These are phyloP conservation scores for Bufo gargarizans DNA, from an alignment of 2,113 vertebrate species.

Conservation along the genomic window DNA sequence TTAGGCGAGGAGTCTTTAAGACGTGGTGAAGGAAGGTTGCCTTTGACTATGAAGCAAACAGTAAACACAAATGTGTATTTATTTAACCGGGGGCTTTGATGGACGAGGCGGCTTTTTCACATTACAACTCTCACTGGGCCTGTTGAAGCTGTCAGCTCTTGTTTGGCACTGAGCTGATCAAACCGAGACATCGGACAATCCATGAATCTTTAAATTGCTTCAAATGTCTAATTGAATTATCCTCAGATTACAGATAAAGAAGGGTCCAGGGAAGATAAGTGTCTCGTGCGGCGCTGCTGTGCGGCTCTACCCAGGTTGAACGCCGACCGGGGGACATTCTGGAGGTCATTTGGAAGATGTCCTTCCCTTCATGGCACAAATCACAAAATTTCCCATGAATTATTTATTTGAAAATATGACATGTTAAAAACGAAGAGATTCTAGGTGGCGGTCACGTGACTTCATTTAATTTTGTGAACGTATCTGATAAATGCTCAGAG, in stretches of 20 bases:
- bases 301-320: neutral
- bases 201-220: constrained; percentile 87
- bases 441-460: neutral
- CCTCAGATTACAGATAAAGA: constrained; percentile 76
- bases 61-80: constrained; percentile 42
- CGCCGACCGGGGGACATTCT: neutral
- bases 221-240: constrained; percentile 81
- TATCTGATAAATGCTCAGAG: constrained; percentile 22
- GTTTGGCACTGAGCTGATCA: constrained; percentile 77
- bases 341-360: constrained; percentile 17
- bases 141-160: constrained; percentile 80
- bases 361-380: neutral
- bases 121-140: constrained; percentile 63
- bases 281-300: constrained; percentile 17
- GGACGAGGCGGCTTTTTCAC: constrained; percentile 60
- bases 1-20: neutral
- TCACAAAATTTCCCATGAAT: neutral
- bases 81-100: constrained; percentile 62
- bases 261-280: constrained; percentile 64
- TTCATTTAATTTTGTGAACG: neutral
- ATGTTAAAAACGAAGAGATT: constrained; percentile 3
- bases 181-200: constrained; percentile 78
- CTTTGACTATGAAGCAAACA: neutral
- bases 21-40: neutral
- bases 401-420: neutral